Evolutionary conservation across 2,113 vertebrate genomes (phyloP), one percentile per base, ranked within the genome.

Genomic region (Circaetus cinerascens): DNA sequence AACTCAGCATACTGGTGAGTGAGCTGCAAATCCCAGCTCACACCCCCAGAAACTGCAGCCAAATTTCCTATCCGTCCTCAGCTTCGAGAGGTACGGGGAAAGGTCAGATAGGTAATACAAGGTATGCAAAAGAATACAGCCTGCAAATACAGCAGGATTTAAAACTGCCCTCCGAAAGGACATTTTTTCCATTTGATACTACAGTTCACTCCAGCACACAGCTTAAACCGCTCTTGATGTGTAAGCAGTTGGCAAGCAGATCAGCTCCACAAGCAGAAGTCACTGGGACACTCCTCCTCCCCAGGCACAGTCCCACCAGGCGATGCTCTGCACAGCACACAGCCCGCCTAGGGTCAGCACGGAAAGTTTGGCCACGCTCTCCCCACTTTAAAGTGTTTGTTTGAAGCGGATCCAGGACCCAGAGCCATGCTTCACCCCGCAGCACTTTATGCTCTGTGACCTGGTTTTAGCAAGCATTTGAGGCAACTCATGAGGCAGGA

Each of bases 191-290:
- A 50, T 60, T 20, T 67, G 62, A 38, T 69, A 50, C 9, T 55
- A 48, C 27, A 25, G 43, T 32, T 83, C 40, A 36, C 10, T 41
- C 25, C 83, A 80, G 34, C 4, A 2, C 66, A 76, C 18, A 56
- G 62, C n/a, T 89, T 23, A 62, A 77, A 21, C 15, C 0, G 0
- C 13, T 75, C 36, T 56, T 2, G 0, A 1, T 11, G 41, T 1
- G 1, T 0, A 66, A 5, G 27, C 1, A 68, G 30, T 22, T 6
- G 17, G 63, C 38, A 76, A 90, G 53, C 45, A 66, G 36, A 40
- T 18, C n/a, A 75, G n/a, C 27, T 45, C 23, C 13, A 17, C 15
- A 13, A 14, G 29, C 66, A 60, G 15, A 23, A 74, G 27, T 17
- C 45, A 27, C 32, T 15, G 38, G 8, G 34, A 63, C 4, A 3